Conservation (phyloP, 2,888 invertebrate genomes). For the Heliconius hortense region DNA sequence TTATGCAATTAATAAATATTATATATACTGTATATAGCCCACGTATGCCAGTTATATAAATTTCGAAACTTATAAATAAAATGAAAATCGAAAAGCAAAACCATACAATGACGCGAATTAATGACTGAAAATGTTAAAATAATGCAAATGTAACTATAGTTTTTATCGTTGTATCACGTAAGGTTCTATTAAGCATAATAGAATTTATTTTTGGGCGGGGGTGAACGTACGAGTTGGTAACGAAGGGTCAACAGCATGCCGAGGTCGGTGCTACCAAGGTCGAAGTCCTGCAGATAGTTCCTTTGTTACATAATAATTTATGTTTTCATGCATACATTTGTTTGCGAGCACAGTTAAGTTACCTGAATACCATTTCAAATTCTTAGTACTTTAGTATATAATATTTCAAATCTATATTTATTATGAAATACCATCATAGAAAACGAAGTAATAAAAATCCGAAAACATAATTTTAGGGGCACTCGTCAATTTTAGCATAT, state of each 20-base stretch:
- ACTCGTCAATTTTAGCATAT: constrained; percentile 44
- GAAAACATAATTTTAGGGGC: constrained; percentile 41
- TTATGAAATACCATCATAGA: background rate
- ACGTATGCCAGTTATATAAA: background rate
- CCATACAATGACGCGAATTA: background rate
- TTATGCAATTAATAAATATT: background rate
- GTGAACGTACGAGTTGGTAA: constrained; percentile 29
- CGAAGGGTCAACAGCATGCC: constrained; percentile 56
- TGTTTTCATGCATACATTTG: constrained; percentile 32
- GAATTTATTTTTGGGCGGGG: constrained; percentile 31
- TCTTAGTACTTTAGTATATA: background rate
- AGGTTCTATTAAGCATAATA: constrained; percentile 14
- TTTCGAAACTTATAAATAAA: background rate
- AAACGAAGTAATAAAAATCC: constrained; percentile 16
- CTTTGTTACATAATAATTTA: constrained; percentile 59
- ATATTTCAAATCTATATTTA: background rate
- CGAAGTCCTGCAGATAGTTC: constrained; percentile 55
- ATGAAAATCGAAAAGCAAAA: background rate
- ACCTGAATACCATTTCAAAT: constrained; percentile 29
- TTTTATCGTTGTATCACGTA: constrained; percentile 8
- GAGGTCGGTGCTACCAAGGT: constrained; percentile 62
- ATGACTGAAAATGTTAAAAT: background rate
- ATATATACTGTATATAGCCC: background rate
- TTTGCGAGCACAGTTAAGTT: constrained; percentile 34
- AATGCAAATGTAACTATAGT: background rate